Conservation (phyloP, 2,113 vertebrate species). For the Ramphastos sulfuratus region DNA sequence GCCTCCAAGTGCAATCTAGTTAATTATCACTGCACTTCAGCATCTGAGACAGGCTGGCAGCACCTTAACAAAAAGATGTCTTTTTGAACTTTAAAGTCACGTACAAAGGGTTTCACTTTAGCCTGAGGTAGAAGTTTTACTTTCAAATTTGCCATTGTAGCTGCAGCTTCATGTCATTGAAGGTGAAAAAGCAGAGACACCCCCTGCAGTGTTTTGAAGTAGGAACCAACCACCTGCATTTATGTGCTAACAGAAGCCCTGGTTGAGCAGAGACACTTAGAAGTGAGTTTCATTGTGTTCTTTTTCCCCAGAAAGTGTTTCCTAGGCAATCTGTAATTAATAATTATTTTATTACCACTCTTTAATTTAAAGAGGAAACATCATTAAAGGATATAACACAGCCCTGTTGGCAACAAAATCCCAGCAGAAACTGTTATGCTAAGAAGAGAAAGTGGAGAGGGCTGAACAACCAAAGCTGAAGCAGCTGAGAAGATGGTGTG, state of each 20-base stretch:
- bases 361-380: background rate
- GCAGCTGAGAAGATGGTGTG: background rate
- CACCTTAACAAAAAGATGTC: background rate
- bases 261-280: background rate
- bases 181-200: background rate
- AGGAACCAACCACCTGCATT: conserved; percentile 31
- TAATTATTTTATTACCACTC: background rate
- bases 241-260: conserved; percentile 60
- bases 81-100: conserved; percentile 35
- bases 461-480: background rate
- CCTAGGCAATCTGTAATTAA: background rate
- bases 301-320: background rate
- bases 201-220: conserved; percentile 23
- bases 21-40: conserved; percentile 46
- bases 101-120: conserved; percentile 61
- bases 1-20: conserved; percentile 15
- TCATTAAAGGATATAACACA: background rate
- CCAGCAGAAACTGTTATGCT: background rate
- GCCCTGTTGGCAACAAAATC: background rate
- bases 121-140: conserved; percentile 35
- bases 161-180: background rate
- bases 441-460: background rate
- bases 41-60: background rate
- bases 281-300: background rate
- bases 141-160: conserved; percentile 50